Base-by-base conservation (phyloP, 92 coral and sea anemone species). In the Ricordea florida region DNA sequence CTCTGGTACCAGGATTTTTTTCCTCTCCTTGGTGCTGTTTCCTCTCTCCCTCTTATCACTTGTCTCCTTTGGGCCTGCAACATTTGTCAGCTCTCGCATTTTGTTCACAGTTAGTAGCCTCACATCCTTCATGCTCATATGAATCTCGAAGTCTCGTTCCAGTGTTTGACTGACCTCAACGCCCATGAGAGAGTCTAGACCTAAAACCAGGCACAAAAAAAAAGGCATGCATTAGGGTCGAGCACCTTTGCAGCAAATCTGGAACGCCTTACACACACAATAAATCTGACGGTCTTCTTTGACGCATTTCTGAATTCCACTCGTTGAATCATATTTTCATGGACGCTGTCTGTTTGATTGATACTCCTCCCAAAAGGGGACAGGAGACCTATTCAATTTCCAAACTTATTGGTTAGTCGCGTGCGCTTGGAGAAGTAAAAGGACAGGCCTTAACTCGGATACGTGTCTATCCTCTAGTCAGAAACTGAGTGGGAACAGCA, bases 121-220 rank as follows among this genome's bases (percentile, higher is more conserved):
- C 45, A 90, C 91, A 42, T 90, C 96, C 57, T 90, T 90, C 96
- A 90, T 81, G 22, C 74, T 62, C 33, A 90, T 69, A 35, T 90
- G 96, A 62, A 90, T 85, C 26, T 85, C 89, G 27, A 85, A 90
- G 79, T 90, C 96, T 31, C 96, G 96, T 68, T 90, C 96, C 29
- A 90, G 73, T 5, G 86, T 86, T 62, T 90, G 96, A 2, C 91
- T 88, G 26, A 90, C 91, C 35, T 90, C 96, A 15, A 85, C 96
- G 41, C 96, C 96, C 91, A 90, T 90, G 55, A 90, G 74, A 11
- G 96, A 90, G 42, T 90, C 96, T 13, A 90, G 82, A 29, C 96
- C 96, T 90, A 72, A 25, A 45, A 33, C 26, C 22, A 38, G 17
- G 27, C 5, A 44, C 13, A 28, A 45, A n/a, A 10, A 16, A 47